These are phyloP conservation scores for Drosophila ezoana DNA, from an alignment of 2,888 invertebrate genomes.

Conservation along the genomic window DNA sequence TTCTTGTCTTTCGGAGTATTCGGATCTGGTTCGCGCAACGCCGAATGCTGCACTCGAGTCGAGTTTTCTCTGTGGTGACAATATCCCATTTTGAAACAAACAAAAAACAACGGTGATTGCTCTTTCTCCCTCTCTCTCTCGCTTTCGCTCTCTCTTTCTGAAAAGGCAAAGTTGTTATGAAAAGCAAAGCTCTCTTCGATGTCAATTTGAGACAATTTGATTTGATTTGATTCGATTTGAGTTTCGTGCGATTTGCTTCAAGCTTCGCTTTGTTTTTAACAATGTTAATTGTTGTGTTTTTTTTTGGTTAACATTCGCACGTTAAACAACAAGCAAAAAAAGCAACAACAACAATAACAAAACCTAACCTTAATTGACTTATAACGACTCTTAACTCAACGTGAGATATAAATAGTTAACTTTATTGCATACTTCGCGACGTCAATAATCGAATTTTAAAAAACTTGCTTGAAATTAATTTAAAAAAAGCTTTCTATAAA, in stretches of 20 bases:
- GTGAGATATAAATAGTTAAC: neutral
- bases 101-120: constrained; percentile 11
- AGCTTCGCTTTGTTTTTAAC: constrained; percentile 11
- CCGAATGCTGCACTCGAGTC: constrained; percentile 7
- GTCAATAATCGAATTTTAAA: neutral
- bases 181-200: constrained; percentile 35
- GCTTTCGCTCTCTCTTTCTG: neutral
- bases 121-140: neutral
- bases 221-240: constrained; percentile 16
- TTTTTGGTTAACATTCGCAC: constrained; percentile 35
- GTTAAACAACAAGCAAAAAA: constrained; percentile 12
- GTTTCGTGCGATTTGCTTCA: constrained; percentile 8
- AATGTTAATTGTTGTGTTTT: constrained; percentile 3
- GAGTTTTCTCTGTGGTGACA: constrained; percentile 9
- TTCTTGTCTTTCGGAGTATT: constrained; percentile 13
- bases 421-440: constrained; percentile 47
- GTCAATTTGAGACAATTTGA: neutral
- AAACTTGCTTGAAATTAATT: too few relatives aligned
- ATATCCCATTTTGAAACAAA: constrained; percentile 11
- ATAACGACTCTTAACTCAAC: constrained; percentile 24
- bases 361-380: constrained; percentile 24
- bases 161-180: constrained; percentile 26
- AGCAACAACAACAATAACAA: neutral
- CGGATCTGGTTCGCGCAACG: constrained; percentile 13
- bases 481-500: too few relatives aligned